Base-by-base conservation (phyloP, 2,888 invertebrate species). In the Sycophila texana region DNA sequence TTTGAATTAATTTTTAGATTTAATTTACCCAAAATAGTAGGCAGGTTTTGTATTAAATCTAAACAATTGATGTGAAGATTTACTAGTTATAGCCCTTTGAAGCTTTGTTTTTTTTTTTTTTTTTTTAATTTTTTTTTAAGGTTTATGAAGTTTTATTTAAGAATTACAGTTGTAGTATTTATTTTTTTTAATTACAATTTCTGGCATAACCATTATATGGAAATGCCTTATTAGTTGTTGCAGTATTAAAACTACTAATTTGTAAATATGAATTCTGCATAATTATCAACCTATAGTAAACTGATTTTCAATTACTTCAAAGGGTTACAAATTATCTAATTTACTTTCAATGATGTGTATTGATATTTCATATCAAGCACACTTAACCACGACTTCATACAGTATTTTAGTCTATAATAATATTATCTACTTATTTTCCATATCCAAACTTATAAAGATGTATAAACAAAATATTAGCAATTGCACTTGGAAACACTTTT, bases 31-130 rank as follows among this genome's bases (percentile, higher is more conserved):
- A 47, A 39, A 74, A 61, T 12, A 66, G 51, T 74, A 70, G 79
- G 70, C 58, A 79, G 79, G 79, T 53, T 13, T 70, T 60, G 22
- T 47, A 57, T 61, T 53, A 60, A 22, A 3, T 51, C n/a, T 16
- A 51, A 20, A 22, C 16, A 18, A 63, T 22, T 18, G 13, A 26
- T 22, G 1, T 4, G 10, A 39, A 18, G 53, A 14, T 66, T 74
- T 49, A 30, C 4, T 5, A 7, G 10, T 4, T 10, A 20, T 70
- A 74, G 71, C 53, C 74, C 74, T 79, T 74, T 74, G 79, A 53
- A 79, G 79, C 16, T 71, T 22, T 4, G 47, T 13, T 30, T 51
- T 12, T 51, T 58, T 47, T 5, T 55, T n/a, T 49, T 13, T 12
- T 4, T 16, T 68, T 55, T 14, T 66, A n/a, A n/a, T n/a, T n/a